Conservation (phyloP, 35 echinoderm and acorn worm genomes). For the Heliocidaris erythrogramma region DNA sequence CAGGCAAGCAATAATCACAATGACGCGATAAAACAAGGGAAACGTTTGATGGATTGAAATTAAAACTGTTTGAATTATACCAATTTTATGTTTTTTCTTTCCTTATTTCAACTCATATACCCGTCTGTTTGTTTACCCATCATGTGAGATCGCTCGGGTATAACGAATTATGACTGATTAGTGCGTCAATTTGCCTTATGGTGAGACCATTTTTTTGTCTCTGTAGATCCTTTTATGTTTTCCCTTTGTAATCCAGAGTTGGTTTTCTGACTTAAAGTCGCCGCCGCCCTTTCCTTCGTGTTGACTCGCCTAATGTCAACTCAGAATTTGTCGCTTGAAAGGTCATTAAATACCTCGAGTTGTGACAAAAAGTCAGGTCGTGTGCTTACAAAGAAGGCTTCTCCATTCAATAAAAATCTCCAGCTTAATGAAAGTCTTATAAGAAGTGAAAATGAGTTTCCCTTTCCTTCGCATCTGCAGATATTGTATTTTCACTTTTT, state of each 20-base stretch:
- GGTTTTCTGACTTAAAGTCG: constrained; percentile 38
- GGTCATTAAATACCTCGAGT: constrained; percentile 34
- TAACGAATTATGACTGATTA: constrained; percentile 38
- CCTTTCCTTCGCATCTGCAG: neutral
- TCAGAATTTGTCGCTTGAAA: constrained; percentile 38
- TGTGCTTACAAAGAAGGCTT: neutral
- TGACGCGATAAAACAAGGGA: neutral
- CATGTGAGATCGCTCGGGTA: neutral
- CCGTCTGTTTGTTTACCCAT: neutral
- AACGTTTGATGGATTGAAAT: neutral
- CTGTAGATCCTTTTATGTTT: constrained; percentile 1
- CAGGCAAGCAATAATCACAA: neutral
- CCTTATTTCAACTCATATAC: neutral
- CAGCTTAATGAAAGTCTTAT: neutral
- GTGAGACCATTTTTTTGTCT: neutral
- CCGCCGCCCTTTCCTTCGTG: constrained; percentile 8
- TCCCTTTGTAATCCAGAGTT: constrained; percentile 18
- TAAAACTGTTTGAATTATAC: neutral
- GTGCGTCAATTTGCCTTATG: constrained; percentile 28
- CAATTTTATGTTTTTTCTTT: neutral
- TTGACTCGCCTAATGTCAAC: constrained; percentile 30
- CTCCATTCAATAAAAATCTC: neutral
- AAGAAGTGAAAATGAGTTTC: neutral
- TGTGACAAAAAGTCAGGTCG: constrained; percentile 44
- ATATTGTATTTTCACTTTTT: too few species aligned